These are phyloP conservation scores for Solea solea DNA, from an alignment of 2,113 vertebrate species.

Conservation along the genomic window DNA sequence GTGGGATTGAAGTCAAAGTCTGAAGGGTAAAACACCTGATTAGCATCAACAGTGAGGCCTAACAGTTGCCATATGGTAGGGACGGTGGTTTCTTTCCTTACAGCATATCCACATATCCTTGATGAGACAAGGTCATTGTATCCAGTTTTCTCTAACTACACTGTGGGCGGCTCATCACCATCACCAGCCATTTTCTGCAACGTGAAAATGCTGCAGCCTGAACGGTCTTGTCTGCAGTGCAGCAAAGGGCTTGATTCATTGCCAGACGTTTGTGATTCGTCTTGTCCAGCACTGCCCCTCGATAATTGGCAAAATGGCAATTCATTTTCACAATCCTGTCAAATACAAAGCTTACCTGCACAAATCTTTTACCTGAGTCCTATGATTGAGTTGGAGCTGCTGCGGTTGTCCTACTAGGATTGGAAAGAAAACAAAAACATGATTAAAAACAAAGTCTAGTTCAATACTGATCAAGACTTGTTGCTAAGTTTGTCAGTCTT, in stretches of 20 bases:
- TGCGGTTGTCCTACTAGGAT: neutral
- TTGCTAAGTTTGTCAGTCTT: no score
- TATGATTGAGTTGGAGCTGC: neutral
- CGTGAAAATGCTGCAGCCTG: neutral
- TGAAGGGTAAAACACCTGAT: constrained; percentile 17
- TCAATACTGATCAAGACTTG: no score
- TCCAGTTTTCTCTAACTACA: neutral
- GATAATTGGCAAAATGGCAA: neutral
- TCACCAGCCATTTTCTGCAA: neutral
- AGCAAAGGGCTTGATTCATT: neutral
- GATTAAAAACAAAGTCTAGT: no score
- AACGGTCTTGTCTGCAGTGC: neutral
- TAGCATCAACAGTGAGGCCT: constrained; percentile 24
- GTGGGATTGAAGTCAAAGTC: neutral
- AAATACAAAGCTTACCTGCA: neutral
- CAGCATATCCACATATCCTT: neutral
- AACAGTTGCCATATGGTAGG: constrained; percentile 7
- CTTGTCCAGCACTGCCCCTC: no score
- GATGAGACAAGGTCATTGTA: constrained; percentile 16
- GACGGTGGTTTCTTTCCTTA: constrained; percentile 12
- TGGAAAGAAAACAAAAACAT: no score
- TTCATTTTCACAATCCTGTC: neutral
- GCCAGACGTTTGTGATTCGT: neutral
- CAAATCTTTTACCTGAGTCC: neutral
- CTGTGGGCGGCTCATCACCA: neutral